phyloP scores from a whole-genome alignment of 2,113 vertebrate genomes.

The Cyprinodon brontotheroides region DNA sequence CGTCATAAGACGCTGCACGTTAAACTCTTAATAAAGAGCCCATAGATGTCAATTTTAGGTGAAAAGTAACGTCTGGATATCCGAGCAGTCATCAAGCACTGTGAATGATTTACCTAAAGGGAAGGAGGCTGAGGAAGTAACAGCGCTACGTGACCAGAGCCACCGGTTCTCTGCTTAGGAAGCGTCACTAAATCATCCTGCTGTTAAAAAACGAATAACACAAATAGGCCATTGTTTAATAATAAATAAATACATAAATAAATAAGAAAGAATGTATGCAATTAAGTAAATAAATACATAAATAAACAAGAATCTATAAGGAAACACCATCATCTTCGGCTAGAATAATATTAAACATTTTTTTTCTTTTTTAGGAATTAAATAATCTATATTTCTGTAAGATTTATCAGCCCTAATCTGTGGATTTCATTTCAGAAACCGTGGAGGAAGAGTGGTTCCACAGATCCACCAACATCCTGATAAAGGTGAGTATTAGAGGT shows the following conservation, averaged over 20 bases:
- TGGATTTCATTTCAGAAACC: no score
- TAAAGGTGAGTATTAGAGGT: no score
- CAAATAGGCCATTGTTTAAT: neutral
- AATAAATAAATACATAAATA: neutral
- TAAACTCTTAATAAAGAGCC: neutral
- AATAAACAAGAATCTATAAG: no score
- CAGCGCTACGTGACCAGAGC: neutral
- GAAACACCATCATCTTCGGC: no score
- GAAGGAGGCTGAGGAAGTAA: neutral
- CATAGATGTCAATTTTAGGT: neutral
- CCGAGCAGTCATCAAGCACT: neutral
- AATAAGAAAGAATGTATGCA: neutral
- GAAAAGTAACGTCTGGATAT: neutral
- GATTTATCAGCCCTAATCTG: no score
- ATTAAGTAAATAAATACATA: no score
- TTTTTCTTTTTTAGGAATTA: no score
- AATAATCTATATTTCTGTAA: no score
- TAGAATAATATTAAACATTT: no score
- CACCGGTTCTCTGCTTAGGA: neutral
- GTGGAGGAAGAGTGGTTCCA: no score
- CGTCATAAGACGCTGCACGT: neutral
- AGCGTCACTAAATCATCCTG: neutral
- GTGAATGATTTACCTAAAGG: neutral
- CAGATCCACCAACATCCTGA: no score
- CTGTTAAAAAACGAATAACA: neutral